phyloP scores from a whole-genome alignment of 2,888 invertebrate genomes.

The Nephrocerus scutellatus region DNA sequence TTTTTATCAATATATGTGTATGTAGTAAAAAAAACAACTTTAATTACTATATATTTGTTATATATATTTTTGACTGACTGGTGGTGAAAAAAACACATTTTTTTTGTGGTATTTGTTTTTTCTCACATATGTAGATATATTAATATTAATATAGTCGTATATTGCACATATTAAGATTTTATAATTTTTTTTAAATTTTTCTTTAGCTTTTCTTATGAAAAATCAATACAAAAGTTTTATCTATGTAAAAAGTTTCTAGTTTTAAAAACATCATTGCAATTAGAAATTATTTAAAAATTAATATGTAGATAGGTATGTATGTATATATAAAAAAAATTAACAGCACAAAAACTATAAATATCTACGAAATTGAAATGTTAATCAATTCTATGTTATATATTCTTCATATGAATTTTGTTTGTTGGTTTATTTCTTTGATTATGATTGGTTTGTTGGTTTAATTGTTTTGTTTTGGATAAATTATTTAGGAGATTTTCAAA shows the following conservation, averaged over 20 bases:
- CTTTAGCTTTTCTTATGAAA: constrained; percentile 18
- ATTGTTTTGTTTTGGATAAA: constrained; percentile 17
- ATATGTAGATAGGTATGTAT: constrained; percentile 18
- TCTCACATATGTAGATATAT: no score
- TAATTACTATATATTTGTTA: background rate
- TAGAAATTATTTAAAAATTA: constrained; percentile 13
- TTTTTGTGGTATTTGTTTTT: background rate
- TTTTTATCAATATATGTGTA: background rate
- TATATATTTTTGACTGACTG: constrained; percentile 2
- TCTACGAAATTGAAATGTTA: no score
- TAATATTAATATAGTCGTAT: constrained; percentile 13
- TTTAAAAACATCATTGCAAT: constrained; percentile 12
- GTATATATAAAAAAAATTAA: constrained; percentile 15
- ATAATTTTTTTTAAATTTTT: constrained; percentile 10
- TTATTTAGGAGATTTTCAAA: constrained; percentile 21
- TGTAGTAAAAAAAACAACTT: constrained; percentile 7
- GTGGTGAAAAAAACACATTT: background rate
- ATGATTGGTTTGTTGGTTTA: constrained; percentile 23
- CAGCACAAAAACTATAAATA: constrained; percentile 19
- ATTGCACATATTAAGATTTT: constrained; percentile 25
- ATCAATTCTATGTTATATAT: constrained; percentile 13
- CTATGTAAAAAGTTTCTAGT: constrained; percentile 22
- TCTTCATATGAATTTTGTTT: constrained; percentile 10
- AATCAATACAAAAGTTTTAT: constrained; percentile 23
- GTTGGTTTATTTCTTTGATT: constrained; percentile 22